Evolutionary conservation across 2,797 vertebrate species (phyloP).

Genomic region (Periparus ater): DNA sequence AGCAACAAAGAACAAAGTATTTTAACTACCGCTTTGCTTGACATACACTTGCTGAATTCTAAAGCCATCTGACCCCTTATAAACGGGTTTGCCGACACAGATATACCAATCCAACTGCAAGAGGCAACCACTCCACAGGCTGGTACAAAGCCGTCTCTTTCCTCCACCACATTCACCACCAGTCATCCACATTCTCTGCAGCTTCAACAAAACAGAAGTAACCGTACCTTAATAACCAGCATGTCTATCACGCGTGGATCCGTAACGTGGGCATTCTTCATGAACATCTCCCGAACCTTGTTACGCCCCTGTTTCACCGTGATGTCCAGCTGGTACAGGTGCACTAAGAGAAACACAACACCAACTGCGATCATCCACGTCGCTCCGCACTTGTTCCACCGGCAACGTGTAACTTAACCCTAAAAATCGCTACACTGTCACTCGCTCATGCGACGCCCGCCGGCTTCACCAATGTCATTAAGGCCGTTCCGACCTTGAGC

Average conservation of each 20-base stretch:
- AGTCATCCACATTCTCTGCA: background rate
- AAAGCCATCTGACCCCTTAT: background rate
- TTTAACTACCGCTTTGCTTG: background rate
- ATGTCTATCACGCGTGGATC: slow-evolving; percentile 92
- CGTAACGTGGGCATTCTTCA: slow-evolving; percentile 86
- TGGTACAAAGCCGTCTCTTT: background rate
- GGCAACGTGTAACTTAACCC: background rate
- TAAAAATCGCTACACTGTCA: background rate
- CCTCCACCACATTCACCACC: background rate
- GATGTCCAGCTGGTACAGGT: slow-evolving; percentile 89
- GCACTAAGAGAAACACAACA: slow-evolving; percentile 74
- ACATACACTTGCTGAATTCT: background rate
- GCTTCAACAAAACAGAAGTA: background rate
- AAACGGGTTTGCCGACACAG: background rate
- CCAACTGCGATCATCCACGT: background rate
- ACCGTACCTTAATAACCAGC: slow-evolving; percentile 92
- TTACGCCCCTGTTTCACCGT: slow-evolving; percentile 82
- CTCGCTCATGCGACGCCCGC: background rate
- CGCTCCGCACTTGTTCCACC: too few relatives aligned
- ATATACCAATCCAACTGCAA: background rate
- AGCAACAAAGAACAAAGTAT: background rate
- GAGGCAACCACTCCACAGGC: background rate
- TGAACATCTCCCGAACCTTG: slow-evolving; percentile 91
- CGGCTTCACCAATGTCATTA: background rate
- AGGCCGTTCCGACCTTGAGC: slow-evolving; percentile 44